These are phyloP conservation scores for Cyphomyrus plagiostoma DNA, from an alignment of 2,113 vertebrate species.

Conservation along the genomic window DNA sequence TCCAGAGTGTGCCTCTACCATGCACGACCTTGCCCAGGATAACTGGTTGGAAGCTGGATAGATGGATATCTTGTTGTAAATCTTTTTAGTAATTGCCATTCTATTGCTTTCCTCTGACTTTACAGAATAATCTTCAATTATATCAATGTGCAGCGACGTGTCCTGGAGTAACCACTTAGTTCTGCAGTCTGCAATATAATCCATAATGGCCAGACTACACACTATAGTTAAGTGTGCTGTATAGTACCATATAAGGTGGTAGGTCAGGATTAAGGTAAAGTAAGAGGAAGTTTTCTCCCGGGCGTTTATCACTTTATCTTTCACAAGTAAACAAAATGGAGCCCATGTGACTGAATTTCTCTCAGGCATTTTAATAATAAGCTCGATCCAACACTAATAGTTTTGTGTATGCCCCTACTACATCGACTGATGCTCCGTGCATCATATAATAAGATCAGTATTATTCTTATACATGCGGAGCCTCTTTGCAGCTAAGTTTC, in stretches of 20 bases:
- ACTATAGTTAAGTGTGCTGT: background rate
- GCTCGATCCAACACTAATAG: background rate
- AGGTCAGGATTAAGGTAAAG: background rate
- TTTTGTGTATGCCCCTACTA: background rate
- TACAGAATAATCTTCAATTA: background rate
- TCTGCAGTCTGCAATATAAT: conserved; percentile 15
- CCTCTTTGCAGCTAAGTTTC: background rate
- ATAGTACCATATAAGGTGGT: background rate
- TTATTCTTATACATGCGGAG: background rate
- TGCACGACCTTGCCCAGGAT: background rate
- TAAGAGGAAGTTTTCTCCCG: background rate
- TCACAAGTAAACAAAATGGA: background rate
- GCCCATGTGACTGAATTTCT: background rate
- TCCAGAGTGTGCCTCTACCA: background rate
- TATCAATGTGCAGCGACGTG: background rate
- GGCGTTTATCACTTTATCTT: background rate
- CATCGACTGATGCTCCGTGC: background rate
- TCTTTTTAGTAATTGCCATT: background rate
- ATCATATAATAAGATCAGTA: background rate
- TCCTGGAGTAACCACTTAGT: background rate
- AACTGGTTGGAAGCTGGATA: background rate
- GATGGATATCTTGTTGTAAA: background rate
- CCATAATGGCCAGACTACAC: background rate
- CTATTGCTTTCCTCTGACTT: background rate
- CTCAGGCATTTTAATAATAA: background rate